phyloP scores from a whole-genome alignment of 2,113 vertebrate genomes.

The Spheniscus mendiculus region DNA sequence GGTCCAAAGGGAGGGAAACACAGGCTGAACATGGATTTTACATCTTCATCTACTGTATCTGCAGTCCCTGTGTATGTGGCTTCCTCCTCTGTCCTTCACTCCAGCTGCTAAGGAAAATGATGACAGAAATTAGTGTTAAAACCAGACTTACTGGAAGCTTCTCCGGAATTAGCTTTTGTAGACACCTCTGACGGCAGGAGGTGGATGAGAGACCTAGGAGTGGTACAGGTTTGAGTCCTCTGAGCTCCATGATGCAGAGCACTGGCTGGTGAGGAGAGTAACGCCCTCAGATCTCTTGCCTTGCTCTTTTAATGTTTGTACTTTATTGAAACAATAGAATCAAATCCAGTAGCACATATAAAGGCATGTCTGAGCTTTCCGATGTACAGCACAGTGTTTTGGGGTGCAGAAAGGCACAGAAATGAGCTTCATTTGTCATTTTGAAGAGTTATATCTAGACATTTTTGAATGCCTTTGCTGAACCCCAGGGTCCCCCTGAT shows the following conservation, averaged over 20 bases:
- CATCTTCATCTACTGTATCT: not conserved
- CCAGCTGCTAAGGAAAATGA: not conserved
- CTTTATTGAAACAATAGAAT: not conserved
- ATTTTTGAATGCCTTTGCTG: not conserved
- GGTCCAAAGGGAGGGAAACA: not conserved
- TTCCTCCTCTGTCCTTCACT: not conserved
- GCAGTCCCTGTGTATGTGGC: not conserved
- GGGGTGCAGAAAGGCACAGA: not conserved
- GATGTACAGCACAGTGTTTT: not conserved
- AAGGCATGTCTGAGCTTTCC: not conserved
- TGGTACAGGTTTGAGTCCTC: not conserved
- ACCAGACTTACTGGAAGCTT: not conserved
- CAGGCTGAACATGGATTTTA: accelerated
- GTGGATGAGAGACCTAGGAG: not conserved
- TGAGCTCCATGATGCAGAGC: accelerated
- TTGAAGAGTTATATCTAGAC: not conserved
- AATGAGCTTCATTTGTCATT: not conserved
- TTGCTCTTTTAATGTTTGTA: not conserved
- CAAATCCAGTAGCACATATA: not conserved
- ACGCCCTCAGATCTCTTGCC: not conserved
- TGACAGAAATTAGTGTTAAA: not conserved
- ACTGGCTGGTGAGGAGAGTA: not conserved
- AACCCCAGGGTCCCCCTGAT: not conserved
- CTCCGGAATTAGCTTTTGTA: not conserved
- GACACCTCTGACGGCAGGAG: not conserved